Evolutionary conservation across 2,113 vertebrate species (phyloP).

Genomic region (Cygnus atratus): DNA sequence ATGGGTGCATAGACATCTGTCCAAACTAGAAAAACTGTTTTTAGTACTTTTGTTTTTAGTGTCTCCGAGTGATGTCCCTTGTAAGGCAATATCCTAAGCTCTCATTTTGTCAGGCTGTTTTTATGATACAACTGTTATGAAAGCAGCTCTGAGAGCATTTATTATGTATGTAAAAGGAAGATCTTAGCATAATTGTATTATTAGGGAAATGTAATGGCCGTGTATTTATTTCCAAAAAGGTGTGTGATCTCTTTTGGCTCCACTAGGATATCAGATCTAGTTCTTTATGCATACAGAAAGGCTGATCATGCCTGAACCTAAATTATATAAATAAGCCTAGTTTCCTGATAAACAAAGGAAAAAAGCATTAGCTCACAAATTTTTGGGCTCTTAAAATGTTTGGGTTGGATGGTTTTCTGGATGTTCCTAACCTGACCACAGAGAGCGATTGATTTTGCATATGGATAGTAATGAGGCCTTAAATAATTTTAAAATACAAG

Average conservation of each 20-base stretch:
- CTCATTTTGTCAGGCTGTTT: neutral
- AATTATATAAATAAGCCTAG: constrained; percentile 1
- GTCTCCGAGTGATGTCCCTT: neutral
- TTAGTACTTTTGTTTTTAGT: neutral
- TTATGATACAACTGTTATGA: neutral
- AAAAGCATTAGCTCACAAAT: neutral
- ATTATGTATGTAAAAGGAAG: neutral
- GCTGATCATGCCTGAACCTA: neutral
- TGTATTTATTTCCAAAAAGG: neutral
- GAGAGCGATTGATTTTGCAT: neutral
- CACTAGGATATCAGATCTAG: neutral
- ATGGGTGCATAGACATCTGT: neutral
- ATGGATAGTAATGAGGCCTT: neutral
- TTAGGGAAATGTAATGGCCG: neutral
- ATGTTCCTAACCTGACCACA: neutral
- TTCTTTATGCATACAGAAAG: neutral
- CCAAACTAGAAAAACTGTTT: neutral
- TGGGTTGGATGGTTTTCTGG: constrained; percentile 13
- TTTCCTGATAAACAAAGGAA: constrained; percentile 29
- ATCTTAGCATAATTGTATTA: neutral
- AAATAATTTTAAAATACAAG: neutral
- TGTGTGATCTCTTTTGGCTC: neutral
- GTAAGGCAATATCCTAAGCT: neutral
- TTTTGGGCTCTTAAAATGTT: neutral
- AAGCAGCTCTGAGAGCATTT: neutral